Evolutionary conservation across 1,140 invertebrate genomes (phyloP), one percentile per base, ranked within the genome.

Genomic region (Panulirus ornatus): DNA sequence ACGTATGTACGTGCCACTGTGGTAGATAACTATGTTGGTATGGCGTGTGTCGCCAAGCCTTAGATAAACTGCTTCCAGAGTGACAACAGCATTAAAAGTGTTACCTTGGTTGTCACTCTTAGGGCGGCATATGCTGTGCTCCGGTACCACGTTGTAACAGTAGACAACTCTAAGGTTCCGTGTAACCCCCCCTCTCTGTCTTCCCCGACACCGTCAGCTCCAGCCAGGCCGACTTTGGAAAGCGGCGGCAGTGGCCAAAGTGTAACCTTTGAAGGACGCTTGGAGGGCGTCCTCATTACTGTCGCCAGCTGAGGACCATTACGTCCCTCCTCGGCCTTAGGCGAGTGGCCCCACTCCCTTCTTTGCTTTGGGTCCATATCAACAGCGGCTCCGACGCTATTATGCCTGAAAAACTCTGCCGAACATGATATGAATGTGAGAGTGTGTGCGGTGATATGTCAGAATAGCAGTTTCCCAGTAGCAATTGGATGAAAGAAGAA

Each of bases 251-350:
- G 34, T 34, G 70, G 70, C 70, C 16, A 38, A 73, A 73, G 70
- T 36, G 70, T 73, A 73, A 73, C 70, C 70, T 73, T 73, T 73
- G 70, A 73, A 73, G 70, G 70, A 73, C 70, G 70, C 34, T 73
- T 73, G 70, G 70, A 73, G 70, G 70, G 70, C 70, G 70, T 73
- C 70, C 70, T 38, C 70, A 73, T 73, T 73, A 73, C 70, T 38
- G 70, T 38, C 70, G 34, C 70, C 63, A 14, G n/a, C n/a, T n/a
- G n/a, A n/a, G n/a, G n/a, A n/a, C n/a, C n/a, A n/a, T n/a, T n/a
- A n/a, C n/a, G n/a, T n/a, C n/a, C n/a, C n/a, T n/a, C n/a, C n/a
- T n/a, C n/a, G n/a, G n/a, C n/a, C n/a, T n/a, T n/a, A n/a, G n/a
- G n/a, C n/a, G n/a, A n/a, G n/a, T n/a, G n/a, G n/a, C n/a, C n/a